phyloP scores from a whole-genome alignment of 2,888 invertebrate genomes.

The Drosophila diplacantha region DNA sequence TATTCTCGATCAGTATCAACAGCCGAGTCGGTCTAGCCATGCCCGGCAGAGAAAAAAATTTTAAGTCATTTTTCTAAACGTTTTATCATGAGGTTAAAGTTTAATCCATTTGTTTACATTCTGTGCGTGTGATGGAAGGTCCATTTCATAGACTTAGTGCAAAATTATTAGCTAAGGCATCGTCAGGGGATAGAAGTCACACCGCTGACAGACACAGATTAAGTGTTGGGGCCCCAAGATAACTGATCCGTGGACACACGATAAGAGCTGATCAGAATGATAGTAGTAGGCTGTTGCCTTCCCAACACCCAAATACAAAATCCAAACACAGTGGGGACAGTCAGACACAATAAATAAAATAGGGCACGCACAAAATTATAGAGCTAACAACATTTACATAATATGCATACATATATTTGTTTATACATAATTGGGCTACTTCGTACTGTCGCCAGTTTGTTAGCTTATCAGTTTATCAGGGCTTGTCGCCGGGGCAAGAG shows the following conservation, averaged over 20 bases:
- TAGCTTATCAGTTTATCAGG: slow-evolving; percentile 16
- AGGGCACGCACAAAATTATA: slow-evolving; percentile 5
- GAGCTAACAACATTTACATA: neutral
- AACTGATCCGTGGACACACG: neutral
- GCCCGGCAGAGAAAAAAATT: no score
- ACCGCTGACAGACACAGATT: neutral
- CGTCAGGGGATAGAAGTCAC: neutral
- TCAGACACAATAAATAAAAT: neutral
- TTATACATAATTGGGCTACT: neutral
- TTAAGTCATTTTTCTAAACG: no score
- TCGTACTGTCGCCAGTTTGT: neutral
- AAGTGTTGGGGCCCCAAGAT: no score
- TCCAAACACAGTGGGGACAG: neutral
- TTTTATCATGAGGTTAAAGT: no score
- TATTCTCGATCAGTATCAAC: no score
- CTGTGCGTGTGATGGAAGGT: neutral
- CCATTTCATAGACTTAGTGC: neutral
- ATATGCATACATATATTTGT: neutral
- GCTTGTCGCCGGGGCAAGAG: neutral
- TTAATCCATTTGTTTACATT: neutral
- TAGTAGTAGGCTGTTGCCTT: neutral
- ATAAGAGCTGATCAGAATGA: neutral
- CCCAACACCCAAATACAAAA: neutral
- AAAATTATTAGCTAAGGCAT: neutral
- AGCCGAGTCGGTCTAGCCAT: no score